phyloP scores from a whole-genome alignment of 2,888 invertebrate species.

The Chalcosyrphus nemorum region DNA sequence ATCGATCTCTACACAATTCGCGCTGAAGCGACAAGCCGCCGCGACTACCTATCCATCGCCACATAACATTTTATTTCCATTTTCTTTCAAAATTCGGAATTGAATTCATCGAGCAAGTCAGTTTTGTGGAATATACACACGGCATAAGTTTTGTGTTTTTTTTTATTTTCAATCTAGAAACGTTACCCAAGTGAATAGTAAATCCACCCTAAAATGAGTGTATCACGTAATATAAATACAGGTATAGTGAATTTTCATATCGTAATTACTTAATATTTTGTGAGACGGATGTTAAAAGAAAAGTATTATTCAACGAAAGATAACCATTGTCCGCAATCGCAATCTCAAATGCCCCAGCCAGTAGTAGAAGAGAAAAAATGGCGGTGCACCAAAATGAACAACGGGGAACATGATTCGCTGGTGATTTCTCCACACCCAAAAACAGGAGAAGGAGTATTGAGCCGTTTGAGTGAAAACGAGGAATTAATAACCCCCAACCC shows the following conservation, averaged over 20 bases:
- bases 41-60: slow-evolving; percentile 13
- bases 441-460: slow-evolving; percentile 45
- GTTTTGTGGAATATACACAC: not conserved
- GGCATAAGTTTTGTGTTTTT: not conserved
- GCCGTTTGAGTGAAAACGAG: slow-evolving; percentile 57
- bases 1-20: slow-evolving; percentile 37
- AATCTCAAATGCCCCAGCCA: slow-evolving; percentile 69
- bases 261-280: slow-evolving; percentile 41
- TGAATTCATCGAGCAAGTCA: slow-evolving; percentile 8
- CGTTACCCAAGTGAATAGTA: not conserved
- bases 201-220: slow-evolving; percentile 41
- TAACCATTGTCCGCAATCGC: slow-evolving; percentile 60
- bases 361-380: slow-evolving; percentile 73
- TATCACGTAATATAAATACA: slow-evolving; percentile 46
- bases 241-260: slow-evolving; percentile 62
- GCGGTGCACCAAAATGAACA: slow-evolving; percentile 68
- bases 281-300: slow-evolving; percentile 59
- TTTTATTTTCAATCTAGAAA: not conserved
- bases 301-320: slow-evolving; percentile 73
- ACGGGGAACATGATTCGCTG: slow-evolving; percentile 58
- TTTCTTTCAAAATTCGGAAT: slow-evolving; percentile 57
- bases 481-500: slow-evolving; percentile 26
- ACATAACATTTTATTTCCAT: slow-evolving; percentile 29
- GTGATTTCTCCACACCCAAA: slow-evolving; percentile 64
- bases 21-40: slow-evolving; percentile 34